These are phyloP conservation scores for Toxotes chatareus DNA, from an alignment of 2,113 vertebrate genomes.

Conservation along the genomic window DNA sequence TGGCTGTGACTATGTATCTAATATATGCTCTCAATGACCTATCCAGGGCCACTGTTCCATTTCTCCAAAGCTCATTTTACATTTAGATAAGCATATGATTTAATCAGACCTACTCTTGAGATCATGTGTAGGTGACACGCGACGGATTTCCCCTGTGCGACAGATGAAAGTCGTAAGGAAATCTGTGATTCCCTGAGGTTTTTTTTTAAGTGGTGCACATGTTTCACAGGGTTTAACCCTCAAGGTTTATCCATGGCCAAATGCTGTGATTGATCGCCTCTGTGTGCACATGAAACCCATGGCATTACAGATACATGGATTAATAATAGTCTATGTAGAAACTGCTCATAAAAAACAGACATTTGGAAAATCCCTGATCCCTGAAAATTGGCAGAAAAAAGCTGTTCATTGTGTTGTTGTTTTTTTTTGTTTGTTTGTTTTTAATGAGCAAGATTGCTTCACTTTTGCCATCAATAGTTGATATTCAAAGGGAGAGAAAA, in stretches of 20 bases:
- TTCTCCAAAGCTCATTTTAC: conserved; percentile 65
- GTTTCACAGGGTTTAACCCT: conserved; percentile 37
- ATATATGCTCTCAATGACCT: conserved; percentile 48
- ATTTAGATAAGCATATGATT: conserved; percentile 76
- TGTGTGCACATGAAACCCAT: conserved; percentile 12
- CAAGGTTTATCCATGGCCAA: conserved; percentile 25
- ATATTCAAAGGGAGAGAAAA: conserved; percentile 29
- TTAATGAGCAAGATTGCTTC: not conserved
- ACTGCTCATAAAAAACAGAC: not conserved
- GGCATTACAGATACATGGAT: conserved; percentile 1
- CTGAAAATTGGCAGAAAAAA: conserved; percentile 14
- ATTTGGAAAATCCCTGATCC: not conserved
- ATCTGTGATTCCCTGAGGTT: conserved; percentile 35
- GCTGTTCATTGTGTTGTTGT: not conserved
- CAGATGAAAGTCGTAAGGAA: conserved; percentile 64
- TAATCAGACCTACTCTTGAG: conserved; percentile 64
- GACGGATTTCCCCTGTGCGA: conserved; percentile 56
- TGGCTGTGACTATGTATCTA: conserved; percentile 30
- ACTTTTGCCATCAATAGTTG: conserved; percentile 19
- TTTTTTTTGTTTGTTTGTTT: not conserved
- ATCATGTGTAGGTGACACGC: conserved; percentile 61
- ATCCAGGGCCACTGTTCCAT: conserved; percentile 45
- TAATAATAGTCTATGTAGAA: conserved; percentile 8
- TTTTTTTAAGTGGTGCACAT: conserved; percentile 40
- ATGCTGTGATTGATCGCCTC: conserved; percentile 8